phyloP scores from a whole-genome alignment of 1,140 invertebrate species.

The Bicyclus anynana region DNA sequence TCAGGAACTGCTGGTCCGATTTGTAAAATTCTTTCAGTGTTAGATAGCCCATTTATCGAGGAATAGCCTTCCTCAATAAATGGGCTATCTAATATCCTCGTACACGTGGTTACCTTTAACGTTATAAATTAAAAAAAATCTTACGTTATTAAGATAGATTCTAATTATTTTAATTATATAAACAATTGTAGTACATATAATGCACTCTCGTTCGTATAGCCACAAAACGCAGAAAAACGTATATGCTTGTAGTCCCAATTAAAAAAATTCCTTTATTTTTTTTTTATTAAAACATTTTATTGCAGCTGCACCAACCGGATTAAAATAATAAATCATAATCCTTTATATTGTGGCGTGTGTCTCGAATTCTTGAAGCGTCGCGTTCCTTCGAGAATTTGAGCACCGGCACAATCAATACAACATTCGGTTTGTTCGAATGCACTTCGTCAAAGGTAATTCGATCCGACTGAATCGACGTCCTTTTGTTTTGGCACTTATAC shows the following conservation, averaged over 20 bases:
- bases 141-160: no score
- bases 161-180: no score
- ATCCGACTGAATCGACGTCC: constrained; percentile 54
- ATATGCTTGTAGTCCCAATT: neutral
- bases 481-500: constrained; percentile 73
- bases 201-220: no score
- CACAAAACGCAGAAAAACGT: neutral
- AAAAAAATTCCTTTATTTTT: neutral
- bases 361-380: constrained; percentile 15
- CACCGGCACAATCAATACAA: constrained; percentile 46
- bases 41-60: no score
- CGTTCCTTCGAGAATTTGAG: constrained; percentile 7
- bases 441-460: constrained; percentile 68
- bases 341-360: constrained; percentile 23
- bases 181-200: no score
- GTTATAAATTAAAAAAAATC: no score
- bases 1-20: no score
- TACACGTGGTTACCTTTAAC: no score
- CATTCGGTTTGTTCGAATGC: constrained; percentile 60
- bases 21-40: no score
- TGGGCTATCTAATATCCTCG: no score
- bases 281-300: constrained; percentile 8
- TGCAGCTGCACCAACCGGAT: constrained; percentile 15
- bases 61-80: no score
- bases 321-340: constrained; percentile 30